Conservation (phyloP, 1,140 invertebrate species). For the Drosophila kikkawai region DNA sequence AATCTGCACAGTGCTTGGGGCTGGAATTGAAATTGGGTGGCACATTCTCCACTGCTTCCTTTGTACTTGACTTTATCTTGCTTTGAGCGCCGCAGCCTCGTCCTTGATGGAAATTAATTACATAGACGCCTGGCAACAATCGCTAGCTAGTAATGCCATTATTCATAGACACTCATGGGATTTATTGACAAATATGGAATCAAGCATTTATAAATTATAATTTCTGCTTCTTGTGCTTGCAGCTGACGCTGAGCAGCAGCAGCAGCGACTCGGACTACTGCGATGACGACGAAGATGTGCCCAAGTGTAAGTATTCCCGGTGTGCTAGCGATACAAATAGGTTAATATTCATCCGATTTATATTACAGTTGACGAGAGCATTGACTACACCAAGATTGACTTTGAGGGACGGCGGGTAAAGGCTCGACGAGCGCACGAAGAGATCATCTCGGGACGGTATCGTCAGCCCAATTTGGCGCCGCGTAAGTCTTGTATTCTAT, state of each 20-base stretch:
- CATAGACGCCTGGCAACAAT: slow-evolving; percentile 23
- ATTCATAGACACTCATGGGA: neutral
- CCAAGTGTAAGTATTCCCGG: slow-evolving; percentile 60
- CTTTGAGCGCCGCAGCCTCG: slow-evolving; percentile 29
- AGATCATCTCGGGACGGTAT: slow-evolving; percentile 84
- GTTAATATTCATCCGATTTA: neutral
- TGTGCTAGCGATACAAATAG: no score
- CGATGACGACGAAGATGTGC: slow-evolving; percentile 79
- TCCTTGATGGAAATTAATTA: slow-evolving; percentile 78
- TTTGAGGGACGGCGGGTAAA: slow-evolving; percentile 81
- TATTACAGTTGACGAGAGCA: slow-evolving; percentile 73
- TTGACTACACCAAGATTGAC: slow-evolving; percentile 83
- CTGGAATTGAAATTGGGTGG: slow-evolving; percentile 18
- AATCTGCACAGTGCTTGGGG: slow-evolving; percentile 32
- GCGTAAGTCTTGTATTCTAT: slow-evolving; percentile 46
- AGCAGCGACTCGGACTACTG: slow-evolving; percentile 82
- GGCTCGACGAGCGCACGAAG: slow-evolving; percentile 81
- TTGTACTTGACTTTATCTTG: slow-evolving; percentile 66
- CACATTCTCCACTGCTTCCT: slow-evolving; percentile 54
- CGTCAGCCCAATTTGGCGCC: slow-evolving; percentile 81
- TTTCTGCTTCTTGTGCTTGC: slow-evolving; percentile 21
- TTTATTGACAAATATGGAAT: neutral
- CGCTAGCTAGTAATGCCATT: slow-evolving; percentile 1
- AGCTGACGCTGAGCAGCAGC: slow-evolving; percentile 79
- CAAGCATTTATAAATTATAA: neutral